Evolutionary conservation across 2,888 invertebrate species (phyloP).

Genomic region (Chorisops tibialis): DNA sequence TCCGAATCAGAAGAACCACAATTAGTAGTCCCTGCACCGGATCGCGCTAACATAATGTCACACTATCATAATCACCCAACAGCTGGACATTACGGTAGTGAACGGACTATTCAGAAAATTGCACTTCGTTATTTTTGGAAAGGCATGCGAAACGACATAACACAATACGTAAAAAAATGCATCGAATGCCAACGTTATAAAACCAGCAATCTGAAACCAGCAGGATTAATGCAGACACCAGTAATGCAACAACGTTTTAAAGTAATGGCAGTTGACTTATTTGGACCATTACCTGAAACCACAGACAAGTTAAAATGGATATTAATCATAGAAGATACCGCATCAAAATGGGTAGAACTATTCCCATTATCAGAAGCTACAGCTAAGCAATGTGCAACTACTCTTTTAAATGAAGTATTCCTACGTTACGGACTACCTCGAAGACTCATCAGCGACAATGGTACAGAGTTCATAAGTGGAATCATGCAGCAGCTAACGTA

Average conservation of each 20-base stretch:
- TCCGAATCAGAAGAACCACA: not conserved
- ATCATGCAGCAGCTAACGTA: slow-evolving; percentile 41
- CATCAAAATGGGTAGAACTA: not conserved
- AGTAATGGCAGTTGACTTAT: too few relatives aligned
- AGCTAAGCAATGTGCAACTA: slow-evolving; percentile 21
- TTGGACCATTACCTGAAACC: too few relatives aligned
- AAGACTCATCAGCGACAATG: slow-evolving; percentile 44
- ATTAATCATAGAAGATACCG: not conserved
- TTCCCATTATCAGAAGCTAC: not conserved
- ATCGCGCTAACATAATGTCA: too few relatives aligned
- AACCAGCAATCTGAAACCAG: not conserved
- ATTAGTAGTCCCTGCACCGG: slow-evolving; percentile 4
- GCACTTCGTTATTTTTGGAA: slow-evolving; percentile 36
- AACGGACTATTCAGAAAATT: slow-evolving; percentile 35
- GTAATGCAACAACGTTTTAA: too few relatives aligned
- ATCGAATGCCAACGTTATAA: not conserved
- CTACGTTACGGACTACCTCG: slow-evolving; percentile 42
- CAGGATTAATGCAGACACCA: slow-evolving; percentile 42
- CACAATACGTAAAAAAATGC: slow-evolving; percentile 28
- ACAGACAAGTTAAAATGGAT: too few relatives aligned
- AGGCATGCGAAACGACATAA: too few relatives aligned
- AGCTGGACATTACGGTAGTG: slow-evolving; percentile 39
- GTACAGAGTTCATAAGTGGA: slow-evolving; percentile 41
- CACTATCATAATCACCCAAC: slow-evolving; percentile 35
- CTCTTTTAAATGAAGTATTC: slow-evolving; percentile 42